phyloP scores from a whole-genome alignment of 2,888 invertebrate genomes.

The Mystacides longicornis region DNA sequence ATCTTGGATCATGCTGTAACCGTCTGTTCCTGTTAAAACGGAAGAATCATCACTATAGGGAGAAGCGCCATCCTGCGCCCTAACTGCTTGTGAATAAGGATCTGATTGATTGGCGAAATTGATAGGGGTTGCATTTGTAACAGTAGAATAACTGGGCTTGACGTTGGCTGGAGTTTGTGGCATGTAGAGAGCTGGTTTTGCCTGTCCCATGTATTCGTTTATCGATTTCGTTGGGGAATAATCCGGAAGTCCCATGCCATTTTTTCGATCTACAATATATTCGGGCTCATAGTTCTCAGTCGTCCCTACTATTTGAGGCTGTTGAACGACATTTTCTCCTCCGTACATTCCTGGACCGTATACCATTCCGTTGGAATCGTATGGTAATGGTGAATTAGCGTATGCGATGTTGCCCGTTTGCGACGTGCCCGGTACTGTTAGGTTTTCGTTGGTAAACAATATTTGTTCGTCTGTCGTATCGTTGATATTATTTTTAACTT shows the following conservation, averaged over 20 bases:
- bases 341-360: conserved; percentile 39
- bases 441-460: conserved; percentile 44
- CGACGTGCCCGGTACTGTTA: conserved; percentile 29
- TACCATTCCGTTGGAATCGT: conserved; percentile 37
- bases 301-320: neutral
- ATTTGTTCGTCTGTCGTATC: conserved; percentile 42
- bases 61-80: conserved; percentile 16
- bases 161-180: conserved; percentile 3
- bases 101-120: conserved; percentile 25
- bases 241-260: conserved; percentile 19
- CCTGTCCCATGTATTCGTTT: conserved; percentile 17
- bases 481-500: conserved; percentile 26
- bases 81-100: conserved; percentile 19
- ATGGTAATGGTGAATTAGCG: conserved; percentile 31
- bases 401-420: conserved; percentile 8
- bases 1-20: conserved; percentile 17
- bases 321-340: conserved; percentile 3
- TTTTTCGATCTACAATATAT: conserved; percentile 18
- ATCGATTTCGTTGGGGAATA: conserved; percentile 24
- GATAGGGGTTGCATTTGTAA: neutral
- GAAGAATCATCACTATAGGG: conserved; percentile 22
- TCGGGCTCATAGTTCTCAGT: conserved; percentile 21
- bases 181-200: conserved; percentile 5
- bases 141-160: conserved; percentile 3
- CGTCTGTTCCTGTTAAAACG: conserved; percentile 17